A percentile compares a stretch with the other conserved stretches of the same genome.
These are phyloP conservation scores for Benitochromis conjunctus DNA, from an alignment of 2,113 vertebrate species.

Conservation along the genomic window DNA sequence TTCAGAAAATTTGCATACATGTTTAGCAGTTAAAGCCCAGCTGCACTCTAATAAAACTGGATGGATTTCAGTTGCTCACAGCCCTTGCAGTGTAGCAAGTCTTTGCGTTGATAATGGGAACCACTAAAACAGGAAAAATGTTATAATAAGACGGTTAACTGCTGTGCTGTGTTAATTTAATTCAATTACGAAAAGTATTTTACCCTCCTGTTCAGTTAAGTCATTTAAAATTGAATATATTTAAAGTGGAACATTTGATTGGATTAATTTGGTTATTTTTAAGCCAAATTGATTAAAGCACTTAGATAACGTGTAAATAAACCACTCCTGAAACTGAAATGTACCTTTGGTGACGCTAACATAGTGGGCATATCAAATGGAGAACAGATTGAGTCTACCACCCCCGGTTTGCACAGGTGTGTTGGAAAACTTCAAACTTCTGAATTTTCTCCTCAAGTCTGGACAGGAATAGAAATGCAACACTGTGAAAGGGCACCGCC, in stretches of 20 bases:
- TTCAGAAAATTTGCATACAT: neutral
- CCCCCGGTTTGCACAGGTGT: neutral
- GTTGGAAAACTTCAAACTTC: neutral
- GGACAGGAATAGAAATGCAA: neutral
- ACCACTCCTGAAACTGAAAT: neutral
- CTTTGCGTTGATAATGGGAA: neutral
- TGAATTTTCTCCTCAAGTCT: neutral
- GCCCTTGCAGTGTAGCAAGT: neutral
- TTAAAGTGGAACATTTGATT: neutral
- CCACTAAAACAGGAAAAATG: neutral
- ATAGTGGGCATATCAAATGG: neutral
- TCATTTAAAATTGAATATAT: neutral
- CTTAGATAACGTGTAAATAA: neutral
- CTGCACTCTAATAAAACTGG: neutral
- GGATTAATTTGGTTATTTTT: neutral
- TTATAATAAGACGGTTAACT: neutral
- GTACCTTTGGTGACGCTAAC: neutral
- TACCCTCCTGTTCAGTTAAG: too few species aligned
- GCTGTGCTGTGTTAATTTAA: neutral
- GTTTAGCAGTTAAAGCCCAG: neutral
- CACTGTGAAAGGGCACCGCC: neutral
- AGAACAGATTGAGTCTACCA: neutral
- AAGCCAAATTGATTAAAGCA: neutral
- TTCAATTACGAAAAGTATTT: too few species aligned
- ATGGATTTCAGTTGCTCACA: neutral